A percentile compares a stretch with the other conserved stretches of the same genome.
Conservation (phyloP, 2,888 invertebrate genomes). For the Archaeoteleia sp. region DNA sequence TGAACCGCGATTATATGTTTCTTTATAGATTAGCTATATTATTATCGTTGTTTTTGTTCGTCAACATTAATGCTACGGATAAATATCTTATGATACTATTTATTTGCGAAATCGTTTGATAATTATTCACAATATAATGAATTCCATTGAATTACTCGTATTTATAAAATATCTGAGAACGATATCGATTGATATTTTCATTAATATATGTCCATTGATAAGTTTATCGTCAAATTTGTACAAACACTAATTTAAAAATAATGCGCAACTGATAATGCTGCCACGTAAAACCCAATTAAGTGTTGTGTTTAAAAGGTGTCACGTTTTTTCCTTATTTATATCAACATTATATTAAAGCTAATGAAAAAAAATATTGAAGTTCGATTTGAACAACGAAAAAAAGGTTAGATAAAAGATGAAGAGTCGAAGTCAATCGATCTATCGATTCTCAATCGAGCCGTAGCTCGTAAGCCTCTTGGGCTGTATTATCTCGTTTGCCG, state of each 20-base stretch:
- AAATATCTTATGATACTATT: too few species aligned
- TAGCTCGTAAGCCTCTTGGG: conserved; percentile 58
- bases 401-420: conserved; percentile 18
- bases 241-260: neutral
- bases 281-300: conserved; percentile 2
- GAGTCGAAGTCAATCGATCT: conserved; percentile 35
- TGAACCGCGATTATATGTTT: too few species aligned
- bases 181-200: conserved; percentile 11
- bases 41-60: too few species aligned
- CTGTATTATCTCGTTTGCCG: conserved; percentile 71
- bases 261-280: conserved; percentile 9
- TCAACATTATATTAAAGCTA: too few species aligned
- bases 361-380: too few species aligned
- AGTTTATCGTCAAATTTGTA: conserved; percentile 2
- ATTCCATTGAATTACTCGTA: neutral
- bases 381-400: conserved; percentile 1
- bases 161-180: neutral
- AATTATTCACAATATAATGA: too few species aligned
- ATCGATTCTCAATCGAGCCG: conserved; percentile 34
- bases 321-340: too few species aligned
- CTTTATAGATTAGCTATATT: too few species aligned
- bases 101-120: too few species aligned
- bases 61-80: too few species aligned
- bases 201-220: conserved; percentile 5
- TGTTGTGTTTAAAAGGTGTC: too few species aligned